Evolutionary conservation across 1,140 invertebrate genomes (phyloP), one percentile per base, ranked within the genome.

Genomic region (Papilio polyxenes): DNA sequence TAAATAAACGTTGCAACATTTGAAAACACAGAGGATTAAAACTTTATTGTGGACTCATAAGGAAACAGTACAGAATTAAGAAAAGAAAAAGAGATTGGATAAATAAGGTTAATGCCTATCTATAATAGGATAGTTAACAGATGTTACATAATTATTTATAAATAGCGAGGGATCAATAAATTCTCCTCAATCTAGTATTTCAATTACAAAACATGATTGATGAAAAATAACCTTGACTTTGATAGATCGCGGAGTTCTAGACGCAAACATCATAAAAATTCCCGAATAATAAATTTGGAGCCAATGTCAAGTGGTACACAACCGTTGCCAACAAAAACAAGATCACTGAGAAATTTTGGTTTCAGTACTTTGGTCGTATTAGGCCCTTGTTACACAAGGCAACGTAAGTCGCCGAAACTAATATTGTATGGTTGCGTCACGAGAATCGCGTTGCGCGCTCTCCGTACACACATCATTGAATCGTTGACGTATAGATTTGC

Each of bases 251-350:
- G 5, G 65, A 72, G 31, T 37, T 72, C 11, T 15, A 72, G 65
- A 37, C 65, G 65, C 37, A 37, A 72, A 72, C 65, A 72, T 72
- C 65, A 37, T 37, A 62, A 62, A n/a, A 72, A 44, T 40, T 13
- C 13, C 65, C 20, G 31, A 37, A 72, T 72, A 72, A 72, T 72
- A 72, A 72, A 31, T 17, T 72, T 72, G 65, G 65, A 40, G 65
- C 31, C 23, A 37, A 72, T 72, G 65, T 72, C 23, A 72, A 37
- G 23, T 15, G 11, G 7, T 37, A 72, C 11, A 37, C 40, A 44
- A 44, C 40, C 17, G 11, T 37, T 15, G 4, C 6, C 17, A 1
- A 72, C 65, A 72, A 72, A 15, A 72, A 72, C 65, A 72, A 72
- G 31, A 37, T 72, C 31, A 72, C 23, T 37, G 11, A 31, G 23